Percentiles rank a stretch among this genome's conserved stretches.
phyloP scores from a whole-genome alignment of 1,140 invertebrate species.

The Akabosia matsudoensis region DNA sequence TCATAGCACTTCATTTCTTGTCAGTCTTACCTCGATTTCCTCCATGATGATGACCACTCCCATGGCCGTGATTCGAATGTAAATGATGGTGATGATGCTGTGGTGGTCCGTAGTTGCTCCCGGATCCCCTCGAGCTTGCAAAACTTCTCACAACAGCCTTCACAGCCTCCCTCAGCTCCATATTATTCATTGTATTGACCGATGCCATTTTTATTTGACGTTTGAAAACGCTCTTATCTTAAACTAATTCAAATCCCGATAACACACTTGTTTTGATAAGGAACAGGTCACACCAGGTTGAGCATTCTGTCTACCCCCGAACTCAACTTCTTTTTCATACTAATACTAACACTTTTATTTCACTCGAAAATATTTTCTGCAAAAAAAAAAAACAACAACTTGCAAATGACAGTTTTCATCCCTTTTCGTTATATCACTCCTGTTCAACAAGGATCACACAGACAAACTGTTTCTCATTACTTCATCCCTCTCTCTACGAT shows the following conservation, averaged over 20 bases:
- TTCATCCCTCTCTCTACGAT: too few relatives aligned
- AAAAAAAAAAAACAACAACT: too few relatives aligned
- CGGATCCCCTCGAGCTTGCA: slow-evolving; percentile 28
- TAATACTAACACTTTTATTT: too few relatives aligned
- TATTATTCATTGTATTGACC: slow-evolving; percentile 1
- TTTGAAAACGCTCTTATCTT: not conserved
- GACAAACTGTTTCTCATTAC: not conserved
- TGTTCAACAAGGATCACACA: too few relatives aligned
- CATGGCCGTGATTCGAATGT: not conserved
- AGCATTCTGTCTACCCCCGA: too few relatives aligned
- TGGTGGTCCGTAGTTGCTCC: not conserved
- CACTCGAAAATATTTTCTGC: too few relatives aligned
- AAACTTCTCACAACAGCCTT: slow-evolving; percentile 40
- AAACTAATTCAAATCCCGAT: not conserved
- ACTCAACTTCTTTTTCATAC: too few relatives aligned
- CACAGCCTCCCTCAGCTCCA: slow-evolving; percentile 31
- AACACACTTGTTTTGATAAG: too few relatives aligned
- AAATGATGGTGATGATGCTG: not conserved
- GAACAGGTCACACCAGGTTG: too few relatives aligned
- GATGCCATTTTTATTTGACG: slow-evolving; percentile 5
- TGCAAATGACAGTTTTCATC: too few relatives aligned
- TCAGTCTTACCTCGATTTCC: not conserved
- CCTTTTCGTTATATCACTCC: too few relatives aligned
- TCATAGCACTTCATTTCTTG: not conserved
- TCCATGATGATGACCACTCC: slow-evolving; percentile 3